Conservation (phyloP, 23 tunicate species). For the Styela plicata region DNA sequence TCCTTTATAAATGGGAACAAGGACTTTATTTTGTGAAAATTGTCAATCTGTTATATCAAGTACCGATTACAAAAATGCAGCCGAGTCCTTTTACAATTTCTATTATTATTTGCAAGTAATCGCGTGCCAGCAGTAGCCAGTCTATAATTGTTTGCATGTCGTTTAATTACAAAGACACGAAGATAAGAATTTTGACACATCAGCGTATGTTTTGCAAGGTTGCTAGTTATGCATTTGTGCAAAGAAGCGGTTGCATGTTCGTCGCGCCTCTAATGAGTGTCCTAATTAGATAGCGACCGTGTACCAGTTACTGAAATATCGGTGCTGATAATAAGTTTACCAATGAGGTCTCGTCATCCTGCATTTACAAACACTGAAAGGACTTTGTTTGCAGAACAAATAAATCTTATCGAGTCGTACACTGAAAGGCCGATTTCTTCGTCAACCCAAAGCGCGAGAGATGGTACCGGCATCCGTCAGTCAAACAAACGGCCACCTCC, state of each 20-base stretch:
- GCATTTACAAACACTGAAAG: background rate
- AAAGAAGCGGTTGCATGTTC: background rate
- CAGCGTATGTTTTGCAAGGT: background rate
- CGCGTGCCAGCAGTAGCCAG: background rate
- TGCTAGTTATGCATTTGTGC: background rate
- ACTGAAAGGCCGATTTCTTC: background rate
- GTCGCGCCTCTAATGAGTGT: background rate
- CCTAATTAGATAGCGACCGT: conserved; percentile 14
- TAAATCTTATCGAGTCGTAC: background rate
- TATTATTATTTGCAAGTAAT: too few species aligned
- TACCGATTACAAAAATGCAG: too few species aligned
- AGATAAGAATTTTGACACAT: background rate
- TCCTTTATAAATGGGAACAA: too few species aligned
- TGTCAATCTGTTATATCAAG: too few species aligned
- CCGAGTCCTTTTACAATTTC: too few species aligned
- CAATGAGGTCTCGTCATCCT: conserved; percentile 10
- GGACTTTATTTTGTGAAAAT: too few species aligned
- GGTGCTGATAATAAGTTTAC: conserved; percentile 20
- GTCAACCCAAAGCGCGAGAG: background rate
- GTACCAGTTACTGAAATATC: conserved; percentile 22
- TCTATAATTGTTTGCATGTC: background rate
- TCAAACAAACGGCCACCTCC: background rate
- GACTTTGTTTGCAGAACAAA: background rate
- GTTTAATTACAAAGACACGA: background rate
- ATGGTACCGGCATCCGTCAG: background rate